These are phyloP conservation scores for Cercopithecus neglectus DNA, from an alignment of 2,797 vertebrate genomes.

Conservation along the genomic window DNA sequence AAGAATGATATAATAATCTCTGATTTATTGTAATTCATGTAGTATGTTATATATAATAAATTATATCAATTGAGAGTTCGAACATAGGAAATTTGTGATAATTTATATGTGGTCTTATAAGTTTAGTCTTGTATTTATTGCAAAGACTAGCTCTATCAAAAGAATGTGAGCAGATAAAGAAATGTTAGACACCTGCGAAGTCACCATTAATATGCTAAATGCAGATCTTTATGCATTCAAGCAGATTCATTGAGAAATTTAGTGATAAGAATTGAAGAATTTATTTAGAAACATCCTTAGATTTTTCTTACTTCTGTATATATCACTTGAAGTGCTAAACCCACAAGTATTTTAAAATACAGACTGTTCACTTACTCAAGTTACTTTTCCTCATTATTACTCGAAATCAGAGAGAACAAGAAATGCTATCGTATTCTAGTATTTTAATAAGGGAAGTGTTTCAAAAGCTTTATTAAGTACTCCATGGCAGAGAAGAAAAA, in stretches of 20 bases:
- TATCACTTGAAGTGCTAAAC: background rate
- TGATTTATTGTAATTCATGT: background rate
- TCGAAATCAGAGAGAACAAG: background rate
- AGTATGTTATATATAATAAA: background rate
- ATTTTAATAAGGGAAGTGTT: no score
- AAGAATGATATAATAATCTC: background rate
- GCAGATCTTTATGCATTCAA: fast-evolving
- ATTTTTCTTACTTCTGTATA: background rate
- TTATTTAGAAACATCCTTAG: background rate
- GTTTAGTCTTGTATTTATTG: background rate
- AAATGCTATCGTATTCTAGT: fast-evolving
- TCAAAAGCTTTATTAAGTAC: background rate
- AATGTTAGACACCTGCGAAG: fast-evolving
- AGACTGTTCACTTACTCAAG: background rate
- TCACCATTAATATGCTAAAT: fast-evolving
- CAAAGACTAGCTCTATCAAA: background rate
- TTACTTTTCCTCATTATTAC: background rate
- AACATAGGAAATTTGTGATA: background rate
- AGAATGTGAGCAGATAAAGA: background rate
- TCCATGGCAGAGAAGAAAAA: no score
- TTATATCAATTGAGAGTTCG: background rate
- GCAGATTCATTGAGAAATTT: background rate
- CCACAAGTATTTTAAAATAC: background rate
- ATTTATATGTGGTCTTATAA: background rate
- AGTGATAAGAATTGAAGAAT: background rate